Evolutionary conservation across 2,113 vertebrate genomes (phyloP).

Genomic region (Ginglymostoma cirratum): DNA sequence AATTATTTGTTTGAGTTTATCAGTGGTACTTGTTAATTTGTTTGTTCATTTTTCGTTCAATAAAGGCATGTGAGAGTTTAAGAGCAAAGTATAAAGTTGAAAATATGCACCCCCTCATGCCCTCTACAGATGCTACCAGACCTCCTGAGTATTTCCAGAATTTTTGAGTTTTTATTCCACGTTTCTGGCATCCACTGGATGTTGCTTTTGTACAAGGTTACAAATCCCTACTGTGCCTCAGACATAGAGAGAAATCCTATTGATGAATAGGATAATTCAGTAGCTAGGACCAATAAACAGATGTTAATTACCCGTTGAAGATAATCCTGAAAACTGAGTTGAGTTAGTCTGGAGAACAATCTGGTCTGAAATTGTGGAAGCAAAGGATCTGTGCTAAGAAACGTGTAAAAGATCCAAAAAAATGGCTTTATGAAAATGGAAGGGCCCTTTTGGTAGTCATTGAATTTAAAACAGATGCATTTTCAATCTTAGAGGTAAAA

Average conservation of each 20-base stretch:
- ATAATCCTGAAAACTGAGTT: not conserved
- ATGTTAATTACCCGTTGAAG: not conserved
- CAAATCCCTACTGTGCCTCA: not conserved
- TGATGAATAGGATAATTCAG: not conserved
- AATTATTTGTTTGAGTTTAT: not conserved
- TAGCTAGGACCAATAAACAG: not conserved
- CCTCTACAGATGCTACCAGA: no score
- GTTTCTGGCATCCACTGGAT: no score
- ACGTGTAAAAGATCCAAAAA: not conserved
- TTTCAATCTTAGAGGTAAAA: not conserved
- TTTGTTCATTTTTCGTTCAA: not conserved
- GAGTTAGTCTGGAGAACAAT: not conserved
- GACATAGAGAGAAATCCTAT: not conserved
- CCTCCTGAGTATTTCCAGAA: no score
- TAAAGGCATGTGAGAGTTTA: not conserved
- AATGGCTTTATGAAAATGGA: not conserved
- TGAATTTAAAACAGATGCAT: not conserved
- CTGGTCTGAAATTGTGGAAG: not conserved
- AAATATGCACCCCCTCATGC: not conserved
- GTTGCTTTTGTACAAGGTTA: not conserved
- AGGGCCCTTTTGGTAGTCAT: not conserved
- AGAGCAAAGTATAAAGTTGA: not conserved
- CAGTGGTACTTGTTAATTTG: not conserved
- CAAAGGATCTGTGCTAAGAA: not conserved
- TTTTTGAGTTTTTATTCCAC: no score